Evolutionary conservation across 2,113 vertebrate species (phyloP).

Genomic region (Fulmarus glacialis): DNA sequence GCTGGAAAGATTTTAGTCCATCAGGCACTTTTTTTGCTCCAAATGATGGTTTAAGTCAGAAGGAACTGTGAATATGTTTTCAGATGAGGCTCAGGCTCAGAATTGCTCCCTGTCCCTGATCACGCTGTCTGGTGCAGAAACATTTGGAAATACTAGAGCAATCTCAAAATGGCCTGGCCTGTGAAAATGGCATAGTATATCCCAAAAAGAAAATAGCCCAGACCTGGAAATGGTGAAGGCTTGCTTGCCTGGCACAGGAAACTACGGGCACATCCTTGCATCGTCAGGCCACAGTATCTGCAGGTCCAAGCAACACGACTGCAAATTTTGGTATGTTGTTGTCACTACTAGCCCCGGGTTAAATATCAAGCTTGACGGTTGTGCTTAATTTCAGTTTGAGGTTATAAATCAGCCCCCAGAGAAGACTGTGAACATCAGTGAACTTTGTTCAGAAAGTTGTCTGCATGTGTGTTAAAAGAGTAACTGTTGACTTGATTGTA

Average conservation of each 20-base stretch:
- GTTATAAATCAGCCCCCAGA: background rate
- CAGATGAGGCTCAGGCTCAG: background rate
- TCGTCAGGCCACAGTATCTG: fast-evolving
- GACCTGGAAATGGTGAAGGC: background rate
- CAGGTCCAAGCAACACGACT: fast-evolving
- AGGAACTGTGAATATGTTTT: background rate
- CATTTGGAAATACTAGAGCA: background rate
- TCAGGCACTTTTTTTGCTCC: background rate
- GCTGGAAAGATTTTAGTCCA: background rate
- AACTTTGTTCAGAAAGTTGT: background rate
- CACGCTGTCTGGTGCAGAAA: background rate
- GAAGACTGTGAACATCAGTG: background rate
- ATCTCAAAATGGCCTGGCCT: background rate
- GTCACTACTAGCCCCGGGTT: background rate
- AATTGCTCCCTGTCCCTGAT: background rate
- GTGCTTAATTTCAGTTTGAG: background rate
- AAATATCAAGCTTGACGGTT: background rate
- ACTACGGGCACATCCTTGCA: background rate
- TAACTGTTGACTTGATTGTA: background rate
- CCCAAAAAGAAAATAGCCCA: background rate
- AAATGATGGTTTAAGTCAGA: background rate
- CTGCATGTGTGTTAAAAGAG: background rate
- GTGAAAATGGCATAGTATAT: background rate
- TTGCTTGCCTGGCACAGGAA: background rate
- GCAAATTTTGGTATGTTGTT: background rate